Percentiles rank a stretch among this genome's conserved stretches.
Evolutionary conservation across 2,797 vertebrate species (phyloP).

Genomic region (Rhinogobio ventralis): DNA sequence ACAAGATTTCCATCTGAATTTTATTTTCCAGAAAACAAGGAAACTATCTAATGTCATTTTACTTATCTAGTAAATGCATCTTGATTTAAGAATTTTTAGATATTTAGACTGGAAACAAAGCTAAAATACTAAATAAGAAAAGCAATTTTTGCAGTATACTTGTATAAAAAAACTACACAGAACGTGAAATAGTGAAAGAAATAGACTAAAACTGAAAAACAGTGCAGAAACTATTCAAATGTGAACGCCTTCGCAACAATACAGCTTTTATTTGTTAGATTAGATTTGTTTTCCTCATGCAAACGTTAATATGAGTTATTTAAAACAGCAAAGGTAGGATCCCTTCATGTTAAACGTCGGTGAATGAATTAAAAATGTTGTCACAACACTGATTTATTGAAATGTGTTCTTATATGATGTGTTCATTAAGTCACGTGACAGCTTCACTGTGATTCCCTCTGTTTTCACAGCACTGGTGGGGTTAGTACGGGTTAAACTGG

Average conservation of each 20-base stretch:
- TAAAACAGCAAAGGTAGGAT: background rate
- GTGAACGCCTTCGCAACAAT: background rate
- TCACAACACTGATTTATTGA: too few relatives aligned
- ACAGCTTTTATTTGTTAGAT: background rate
- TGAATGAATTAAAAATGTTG: background rate
- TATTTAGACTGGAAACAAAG: too few relatives aligned
- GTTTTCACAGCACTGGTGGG: background rate
- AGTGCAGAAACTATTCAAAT: background rate
- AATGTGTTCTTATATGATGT: background rate
- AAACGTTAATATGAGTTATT: background rate
- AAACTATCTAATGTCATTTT: too few relatives aligned
- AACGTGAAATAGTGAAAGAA: background rate
- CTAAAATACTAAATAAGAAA: too few relatives aligned
- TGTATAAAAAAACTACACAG: background rate
- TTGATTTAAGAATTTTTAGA: too few relatives aligned
- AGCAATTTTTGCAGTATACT: too few relatives aligned
- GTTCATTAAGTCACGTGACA: background rate
- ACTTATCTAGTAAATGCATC: too few relatives aligned
- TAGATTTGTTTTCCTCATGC: background rate
- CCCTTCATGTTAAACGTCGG: too few relatives aligned
- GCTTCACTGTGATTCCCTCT: background rate
- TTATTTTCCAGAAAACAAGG: too few relatives aligned
- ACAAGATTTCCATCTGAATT: too few relatives aligned
- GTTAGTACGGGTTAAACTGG: constrained; percentile 18
- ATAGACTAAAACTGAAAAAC: background rate